These are phyloP conservation scores for Chloroceryle amazona DNA, from an alignment of 2,797 vertebrate species.

Conservation along the genomic window DNA sequence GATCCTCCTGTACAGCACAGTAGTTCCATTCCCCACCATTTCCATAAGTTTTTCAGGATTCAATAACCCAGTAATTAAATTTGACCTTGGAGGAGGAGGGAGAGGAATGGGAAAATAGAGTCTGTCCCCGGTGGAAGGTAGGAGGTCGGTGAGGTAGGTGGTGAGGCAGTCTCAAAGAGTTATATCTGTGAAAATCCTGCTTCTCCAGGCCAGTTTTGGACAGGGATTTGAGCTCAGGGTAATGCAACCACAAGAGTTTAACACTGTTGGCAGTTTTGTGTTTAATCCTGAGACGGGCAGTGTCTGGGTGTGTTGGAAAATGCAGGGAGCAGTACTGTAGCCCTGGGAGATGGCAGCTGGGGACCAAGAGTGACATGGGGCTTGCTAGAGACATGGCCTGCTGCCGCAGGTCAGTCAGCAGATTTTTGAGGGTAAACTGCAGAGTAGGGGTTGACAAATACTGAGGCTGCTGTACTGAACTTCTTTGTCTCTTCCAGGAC, in stretches of 20 bases:
- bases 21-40: background rate
- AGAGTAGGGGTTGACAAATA: background rate
- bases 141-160: background rate
- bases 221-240: background rate
- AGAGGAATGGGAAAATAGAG: background rate
- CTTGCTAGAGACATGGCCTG: background rate
- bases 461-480: background rate
- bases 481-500: conserved; percentile 84
- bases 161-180: background rate
- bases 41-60: background rate
- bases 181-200: rapidly evolving
- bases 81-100: background rate
- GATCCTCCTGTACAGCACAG: background rate
- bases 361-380: background rate
- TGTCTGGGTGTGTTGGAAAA: background rate
- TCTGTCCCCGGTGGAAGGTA: background rate
- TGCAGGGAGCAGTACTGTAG: background rate
- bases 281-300: background rate
- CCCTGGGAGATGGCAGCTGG: background rate
- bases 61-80: background rate
- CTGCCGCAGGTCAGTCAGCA: background rate
- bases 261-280: background rate
- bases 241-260: background rate
- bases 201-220: background rate
- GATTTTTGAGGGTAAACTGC: background rate